Conservation (phyloP, 2,113 vertebrate genomes). For the Cyanoramphus novaezelandiae region DNA sequence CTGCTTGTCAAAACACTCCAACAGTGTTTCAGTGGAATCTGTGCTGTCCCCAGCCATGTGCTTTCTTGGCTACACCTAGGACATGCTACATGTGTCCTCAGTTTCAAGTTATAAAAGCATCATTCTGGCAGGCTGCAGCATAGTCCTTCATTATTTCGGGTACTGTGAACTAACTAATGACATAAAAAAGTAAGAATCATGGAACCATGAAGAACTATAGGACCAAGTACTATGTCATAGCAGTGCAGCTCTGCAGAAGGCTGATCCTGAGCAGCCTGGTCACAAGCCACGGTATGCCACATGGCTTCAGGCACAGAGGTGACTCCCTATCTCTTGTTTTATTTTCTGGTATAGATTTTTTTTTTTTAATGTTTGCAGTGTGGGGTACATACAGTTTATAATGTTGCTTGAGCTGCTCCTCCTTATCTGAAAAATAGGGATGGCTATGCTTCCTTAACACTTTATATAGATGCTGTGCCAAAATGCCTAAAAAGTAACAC, state of each 20-base stretch:
- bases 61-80: not conserved
- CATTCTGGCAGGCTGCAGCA: not conserved
- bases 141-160: not conserved
- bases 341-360: not conserved
- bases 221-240: rapidly evolving
- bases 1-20: not conserved
- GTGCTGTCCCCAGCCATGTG: not conserved
- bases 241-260: not conserved
- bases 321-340: not conserved
- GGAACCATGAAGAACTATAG: not conserved
- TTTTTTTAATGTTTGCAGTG: not conserved
- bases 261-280: not conserved
- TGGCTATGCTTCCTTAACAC: not conserved
- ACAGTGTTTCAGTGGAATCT: not conserved
- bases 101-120: not conserved
- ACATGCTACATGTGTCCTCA: rapidly evolving
- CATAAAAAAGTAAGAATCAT: not conserved
- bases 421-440: not conserved
- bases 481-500: not conserved
- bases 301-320: not conserved
- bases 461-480: not conserved
- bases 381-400: rapidly evolving
- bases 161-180: not conserved
- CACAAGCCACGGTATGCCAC: not conserved
- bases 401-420: not conserved